Base-by-base conservation (phyloP, 2,888 invertebrate genomes). In the Beris morrisii region DNA sequence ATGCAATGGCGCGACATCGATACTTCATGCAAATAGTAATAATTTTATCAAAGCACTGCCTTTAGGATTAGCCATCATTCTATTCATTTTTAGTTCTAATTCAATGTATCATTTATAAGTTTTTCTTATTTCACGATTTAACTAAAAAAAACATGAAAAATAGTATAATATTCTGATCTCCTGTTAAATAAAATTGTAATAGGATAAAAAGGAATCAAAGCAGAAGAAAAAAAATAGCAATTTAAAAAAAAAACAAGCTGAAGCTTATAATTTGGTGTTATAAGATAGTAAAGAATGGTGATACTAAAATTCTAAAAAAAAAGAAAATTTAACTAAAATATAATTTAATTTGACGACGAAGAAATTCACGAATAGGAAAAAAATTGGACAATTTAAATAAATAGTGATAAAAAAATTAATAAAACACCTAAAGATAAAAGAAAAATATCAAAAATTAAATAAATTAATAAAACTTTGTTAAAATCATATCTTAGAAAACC, bases 1-100 rank as follows among this genome's bases (percentile, higher is more conserved):
- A 22, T 94, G 94, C 82, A 94, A 94, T 76, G 79, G 82, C 59
- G 86, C 84, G 61, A 69, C 73, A 64, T 68, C 69, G 69, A 72
- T 72, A 67, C 73, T 68, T 71, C 67, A 69, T 64, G 75, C 73
- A 67, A 74, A 72, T 67, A 74, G 73, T 53, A 73, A 73, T 68
- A 71, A 72, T 56, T 68, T 73, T 28, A 59, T 71, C 65, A 68
- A 67, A 67, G 71, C 72, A 72, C 70, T 76, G 73, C 73, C 77
- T 68, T 58, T 67, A 70, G 57, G 43, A 32, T 52, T 65, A 45
- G 28, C 53, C 32, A 11, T 54, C 13, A 28, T 53, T 53, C 28
- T 64, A 54, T 7, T 46, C 55, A 46, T 64, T 64, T 56, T 54
- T 54, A 64, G 53, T 30, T 54, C 54, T 64, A 43, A 54, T 52